Percentiles rank a stretch among this genome's conserved stretches.
These are phyloP conservation scores for Sarcophaga peregrina DNA, from an alignment of 1,140 invertebrate genomes.

Conservation along the genomic window DNA sequence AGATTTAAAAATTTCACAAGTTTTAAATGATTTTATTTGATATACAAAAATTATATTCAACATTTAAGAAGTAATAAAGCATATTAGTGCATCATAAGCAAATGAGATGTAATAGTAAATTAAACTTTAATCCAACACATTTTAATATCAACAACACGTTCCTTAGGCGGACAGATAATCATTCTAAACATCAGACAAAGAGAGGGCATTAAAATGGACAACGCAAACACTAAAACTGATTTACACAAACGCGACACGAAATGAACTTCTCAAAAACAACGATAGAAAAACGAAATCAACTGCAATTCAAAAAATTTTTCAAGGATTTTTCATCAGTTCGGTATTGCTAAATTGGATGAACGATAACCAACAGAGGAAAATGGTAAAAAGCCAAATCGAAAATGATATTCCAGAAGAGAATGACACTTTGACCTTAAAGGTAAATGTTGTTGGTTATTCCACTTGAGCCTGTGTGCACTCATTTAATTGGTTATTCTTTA, in stretches of 20 bases:
- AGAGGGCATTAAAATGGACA: neutral
- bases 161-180: neutral
- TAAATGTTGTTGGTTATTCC: neutral
- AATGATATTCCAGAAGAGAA: conserved; percentile 21
- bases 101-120: neutral
- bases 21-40: no score
- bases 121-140: neutral
- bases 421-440: conserved; percentile 42
- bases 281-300: neutral
- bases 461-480: neutral
- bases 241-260: conserved; percentile 46
- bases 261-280: conserved; percentile 29
- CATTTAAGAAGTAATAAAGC: no score
- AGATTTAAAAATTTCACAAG: no score
- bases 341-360: no score
- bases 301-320: neutral
- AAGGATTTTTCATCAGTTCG: neutral
- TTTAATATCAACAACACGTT: neutral
- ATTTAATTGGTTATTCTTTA: neutral
- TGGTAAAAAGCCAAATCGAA: neutral
- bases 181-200: neutral
- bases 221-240: conserved; percentile 35
- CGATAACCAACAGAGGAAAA: neutral
- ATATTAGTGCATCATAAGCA: no score
- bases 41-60: no score